phyloP scores from a whole-genome alignment of 2,113 vertebrate species.

The Muscicapa adusta region DNA sequence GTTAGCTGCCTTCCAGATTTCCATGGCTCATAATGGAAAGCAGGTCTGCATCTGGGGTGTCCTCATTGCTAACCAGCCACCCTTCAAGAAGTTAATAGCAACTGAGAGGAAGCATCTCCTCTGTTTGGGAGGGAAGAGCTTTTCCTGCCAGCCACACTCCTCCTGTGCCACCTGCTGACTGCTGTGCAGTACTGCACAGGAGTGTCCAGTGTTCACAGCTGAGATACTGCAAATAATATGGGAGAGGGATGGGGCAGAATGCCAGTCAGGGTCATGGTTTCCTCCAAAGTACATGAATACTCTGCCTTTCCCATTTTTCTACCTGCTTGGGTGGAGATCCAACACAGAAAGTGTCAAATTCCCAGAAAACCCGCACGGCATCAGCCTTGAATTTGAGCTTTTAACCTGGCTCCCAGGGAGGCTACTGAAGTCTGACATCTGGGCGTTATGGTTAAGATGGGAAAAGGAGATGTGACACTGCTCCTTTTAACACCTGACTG shows the following conservation, averaged over 20 bases:
- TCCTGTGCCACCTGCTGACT: conserved; percentile 33
- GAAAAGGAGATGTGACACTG: background rate
- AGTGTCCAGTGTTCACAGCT: accelerated
- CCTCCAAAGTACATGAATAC: background rate
- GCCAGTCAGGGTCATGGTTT: background rate
- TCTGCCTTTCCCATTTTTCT: background rate
- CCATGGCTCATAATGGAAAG: background rate
- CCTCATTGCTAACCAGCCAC: background rate
- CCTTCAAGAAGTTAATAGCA: background rate
- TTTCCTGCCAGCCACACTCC: background rate
- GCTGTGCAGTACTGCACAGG: background rate
- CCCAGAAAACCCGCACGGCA: background rate
- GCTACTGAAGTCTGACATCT: background rate
- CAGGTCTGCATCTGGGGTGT: background rate
- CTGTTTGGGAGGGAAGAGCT: accelerated
- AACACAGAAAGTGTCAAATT: background rate
- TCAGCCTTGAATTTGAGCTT: background rate
- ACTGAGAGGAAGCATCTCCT: background rate
- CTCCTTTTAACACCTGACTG: background rate
- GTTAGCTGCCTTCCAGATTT: background rate
- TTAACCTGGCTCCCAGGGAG: background rate
- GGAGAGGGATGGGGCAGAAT: background rate
- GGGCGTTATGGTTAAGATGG: background rate
- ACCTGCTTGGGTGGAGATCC: background rate
- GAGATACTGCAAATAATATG: accelerated